Base-by-base conservation (phyloP, 35 echinoderm and acorn worm genomes). In the Acanthaster planci region DNA sequence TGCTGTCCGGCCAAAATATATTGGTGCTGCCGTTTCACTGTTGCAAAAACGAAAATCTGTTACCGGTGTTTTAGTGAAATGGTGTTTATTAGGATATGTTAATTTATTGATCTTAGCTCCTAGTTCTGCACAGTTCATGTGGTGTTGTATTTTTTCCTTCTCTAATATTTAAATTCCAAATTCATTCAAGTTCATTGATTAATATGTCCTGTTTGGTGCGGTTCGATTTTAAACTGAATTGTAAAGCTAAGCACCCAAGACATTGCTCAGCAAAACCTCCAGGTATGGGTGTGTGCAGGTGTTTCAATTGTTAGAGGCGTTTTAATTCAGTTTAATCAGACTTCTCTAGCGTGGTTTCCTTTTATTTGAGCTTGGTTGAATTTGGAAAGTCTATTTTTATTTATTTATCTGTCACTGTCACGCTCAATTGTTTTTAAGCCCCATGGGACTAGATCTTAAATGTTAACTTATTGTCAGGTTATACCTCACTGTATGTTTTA, bases 401-500 rank as follows among this genome's bases (percentile, higher is more conserved):
- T 72, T 72, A 59, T 72, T 26, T 72, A 26, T 72, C 10, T 72
- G 64, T 72, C 64, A 72, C 23, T 29, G 15, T 31, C 22, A 72
- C 1, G 7, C 34, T 35, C 34, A 31, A 14, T 35, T 72, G 7
- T 23, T 72, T 72, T 72, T 72, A 27, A 6, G 30, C 23, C 64
- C 26, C 14, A 31, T 72, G 64, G 64, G 64, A 72, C 0, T 67
- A n/a, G 9, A 67, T 31, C 21, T 72, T 72, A 72, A 59, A 31
- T 72, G 64, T 34, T 72, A 72, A 72, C 64, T 72, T 72, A 72
- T 72, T 72, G 34, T 47, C 29, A 35, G 64, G 64, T 72, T 72
- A 72, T 72, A 72, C 64, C 64, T 72, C 64, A 72, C 34, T 72
- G 64, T 72, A 72, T 72, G 64, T 72, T 72, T 72, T 47, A 47